Conservation (phyloP, 2,888 invertebrate genomes). For the Epistrophe grossulariae region DNA sequence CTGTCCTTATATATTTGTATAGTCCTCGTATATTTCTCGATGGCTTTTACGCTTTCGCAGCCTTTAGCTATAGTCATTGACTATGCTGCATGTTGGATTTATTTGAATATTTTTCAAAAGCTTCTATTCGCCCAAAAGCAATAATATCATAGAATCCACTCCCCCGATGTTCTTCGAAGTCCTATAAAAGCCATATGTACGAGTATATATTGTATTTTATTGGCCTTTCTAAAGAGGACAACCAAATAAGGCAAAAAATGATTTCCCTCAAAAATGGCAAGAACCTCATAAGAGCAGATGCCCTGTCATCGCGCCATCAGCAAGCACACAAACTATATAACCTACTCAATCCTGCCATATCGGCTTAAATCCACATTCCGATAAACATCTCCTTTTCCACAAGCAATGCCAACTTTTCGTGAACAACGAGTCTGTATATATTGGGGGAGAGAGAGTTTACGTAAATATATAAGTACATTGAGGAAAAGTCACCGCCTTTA, state of each 20-base stretch:
- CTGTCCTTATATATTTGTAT: neutral
- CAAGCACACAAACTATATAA: constrained; percentile 46
- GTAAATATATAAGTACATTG: neutral
- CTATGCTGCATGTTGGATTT: constrained; percentile 35
- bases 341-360: constrained; percentile 21
- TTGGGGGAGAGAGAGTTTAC: neutral
- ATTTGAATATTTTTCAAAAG: constrained; percentile 61
- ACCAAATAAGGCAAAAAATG: constrained; percentile 28
- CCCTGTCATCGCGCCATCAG: constrained; percentile 31
- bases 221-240: constrained; percentile 39
- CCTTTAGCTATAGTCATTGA: constrained; percentile 18
- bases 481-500: constrained; percentile 31
- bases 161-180: neutral
- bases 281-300: constrained; percentile 48
- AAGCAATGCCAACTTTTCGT: constrained; percentile 5
- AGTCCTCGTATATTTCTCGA: neutral
- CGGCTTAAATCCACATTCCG: constrained; percentile 47
- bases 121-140: constrained; percentile 19
- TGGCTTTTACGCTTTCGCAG: constrained; percentile 45
- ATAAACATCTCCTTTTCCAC: constrained; percentile 46
- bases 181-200: constrained; percentile 51
- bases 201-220: constrained; percentile 56
- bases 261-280: constrained; percentile 52
- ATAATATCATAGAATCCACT: constrained; percentile 11
- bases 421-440: constrained; percentile 2